Base-by-base conservation (phyloP, 1,140 invertebrate genomes). In the Drosophila bifasciata region DNA sequence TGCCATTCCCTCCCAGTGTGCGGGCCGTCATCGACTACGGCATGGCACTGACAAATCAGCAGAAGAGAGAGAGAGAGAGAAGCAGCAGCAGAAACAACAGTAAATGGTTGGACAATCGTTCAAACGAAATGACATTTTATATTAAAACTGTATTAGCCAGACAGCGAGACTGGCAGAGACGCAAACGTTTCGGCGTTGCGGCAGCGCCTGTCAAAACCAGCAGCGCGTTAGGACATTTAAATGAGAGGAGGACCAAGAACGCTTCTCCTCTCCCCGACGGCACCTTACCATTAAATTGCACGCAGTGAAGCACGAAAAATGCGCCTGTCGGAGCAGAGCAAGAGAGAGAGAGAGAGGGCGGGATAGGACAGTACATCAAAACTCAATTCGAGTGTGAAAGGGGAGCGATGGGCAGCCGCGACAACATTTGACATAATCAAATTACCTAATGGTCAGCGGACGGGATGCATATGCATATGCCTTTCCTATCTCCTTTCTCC, bases 381-480 rank as follows among this genome's bases (percentile, higher is more conserved):
- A 76, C 80, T 86, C 81, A 88, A 86, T 77, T 88, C 81, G 74
- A 88, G 81, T 88, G 81, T 86, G 81, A 86, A 86, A 88, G 88
- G 61, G 77, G 40, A 60, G 79, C 69, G 70, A 70, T 56, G 56
- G 74, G 59, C 68, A 73, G 59, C 48, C 73, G 64, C 69, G 69
- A 53, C 32, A 75, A 58, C 77, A 83, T 77, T 88, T 86, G 81
- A 86, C 81, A 86, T 88, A 86, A 86, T 86, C 88, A 74, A 86
- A 86, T 86, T 88, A 85, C 70, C 77, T 66, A 79, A 86, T 68
- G 60, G 53, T 5, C 32, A 13, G 11, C 32, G 32, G 11, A 36
- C 11, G 32, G 11, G 4, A 36, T 36, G 32, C 32, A 36, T 28
- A n/a, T n/a, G n/a, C n/a, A n/a, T 9, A 13, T 36, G 3, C 9